Evolutionary conservation across 1,140 invertebrate species (phyloP).

Genomic region (Calephelis virginiensis): DNA sequence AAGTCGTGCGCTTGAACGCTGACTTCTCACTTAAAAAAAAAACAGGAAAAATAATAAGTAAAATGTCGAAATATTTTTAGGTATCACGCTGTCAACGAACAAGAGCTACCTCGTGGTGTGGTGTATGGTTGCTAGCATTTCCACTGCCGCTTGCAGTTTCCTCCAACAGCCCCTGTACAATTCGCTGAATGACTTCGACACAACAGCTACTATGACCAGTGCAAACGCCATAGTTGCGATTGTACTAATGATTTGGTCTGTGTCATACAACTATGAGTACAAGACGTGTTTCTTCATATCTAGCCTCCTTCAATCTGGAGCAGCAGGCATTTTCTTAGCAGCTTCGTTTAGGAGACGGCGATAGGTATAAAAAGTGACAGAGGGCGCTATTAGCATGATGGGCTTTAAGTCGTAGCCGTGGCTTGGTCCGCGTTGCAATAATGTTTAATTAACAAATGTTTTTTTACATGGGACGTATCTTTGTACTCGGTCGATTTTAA

Average conservation of each 20-base stretch:
- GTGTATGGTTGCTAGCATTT: slow-evolving; percentile 64
- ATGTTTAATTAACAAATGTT: too few relatives aligned
- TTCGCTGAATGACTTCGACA: slow-evolving; percentile 66
- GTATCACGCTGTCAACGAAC: slow-evolving; percentile 52
- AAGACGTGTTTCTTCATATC: slow-evolving; percentile 64
- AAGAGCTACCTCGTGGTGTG: slow-evolving; percentile 60
- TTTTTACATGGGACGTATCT: too few relatives aligned
- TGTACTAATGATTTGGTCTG: slow-evolving; percentile 53
- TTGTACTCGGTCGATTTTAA: too few relatives aligned
- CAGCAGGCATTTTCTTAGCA: slow-evolving; percentile 54
- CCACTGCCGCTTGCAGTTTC: slow-evolving; percentile 54
- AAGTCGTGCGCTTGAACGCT: too few relatives aligned
- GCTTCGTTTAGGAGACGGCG: slow-evolving; percentile 59
- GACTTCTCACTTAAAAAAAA: too few relatives aligned
- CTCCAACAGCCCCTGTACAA: slow-evolving; percentile 65
- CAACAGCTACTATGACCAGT: slow-evolving; percentile 59
- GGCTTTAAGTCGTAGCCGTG: not conserved
- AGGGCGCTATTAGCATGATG: not conserved
- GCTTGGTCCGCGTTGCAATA: too few relatives aligned
- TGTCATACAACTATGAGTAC: slow-evolving; percentile 61
- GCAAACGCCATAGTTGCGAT: slow-evolving; percentile 59
- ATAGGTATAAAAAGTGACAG: slow-evolving; percentile 24
- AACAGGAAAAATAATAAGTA: too few relatives aligned
- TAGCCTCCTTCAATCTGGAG: slow-evolving; percentile 52
- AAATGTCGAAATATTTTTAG: slow-evolving; percentile 39